These are phyloP conservation scores for Gymnoscelis rufifasciata DNA, from an alignment of 2,888 invertebrate genomes.

Conservation along the genomic window DNA sequence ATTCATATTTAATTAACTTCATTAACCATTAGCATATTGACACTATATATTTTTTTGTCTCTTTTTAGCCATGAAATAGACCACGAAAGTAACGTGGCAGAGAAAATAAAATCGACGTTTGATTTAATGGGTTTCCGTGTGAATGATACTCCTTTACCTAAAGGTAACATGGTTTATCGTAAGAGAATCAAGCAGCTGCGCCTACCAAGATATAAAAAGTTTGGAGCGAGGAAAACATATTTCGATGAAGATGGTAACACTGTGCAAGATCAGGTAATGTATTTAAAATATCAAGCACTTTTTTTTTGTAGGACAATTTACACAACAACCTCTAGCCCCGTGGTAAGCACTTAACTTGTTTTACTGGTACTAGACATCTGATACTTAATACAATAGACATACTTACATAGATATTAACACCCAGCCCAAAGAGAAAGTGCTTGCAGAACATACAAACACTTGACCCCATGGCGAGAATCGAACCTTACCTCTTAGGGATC, in stretches of 20 bases:
- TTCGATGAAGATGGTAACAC: conserved; percentile 84
- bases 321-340: too few relatives aligned
- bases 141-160: conserved; percentile 50
- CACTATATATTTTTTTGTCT: background rate
- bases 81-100: conserved; percentile 67
- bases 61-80: conserved; percentile 75
- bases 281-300: background rate
- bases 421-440: too few relatives aligned
- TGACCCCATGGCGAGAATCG: too few relatives aligned
- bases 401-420: too few relatives aligned
- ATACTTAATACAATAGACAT: too few relatives aligned
- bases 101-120: conserved; percentile 82
- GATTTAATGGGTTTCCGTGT: conserved; percentile 80
- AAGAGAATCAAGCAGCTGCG: conserved; percentile 80
- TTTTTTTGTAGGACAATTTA: background rate
- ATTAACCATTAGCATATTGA: background rate
- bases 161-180: conserved; percentile 81
- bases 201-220: conserved; percentile 60
- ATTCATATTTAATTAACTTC: too few relatives aligned
- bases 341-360: too few relatives aligned
- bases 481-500: too few relatives aligned
- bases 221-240: conserved; percentile 74
- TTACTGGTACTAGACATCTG: too few relatives aligned
- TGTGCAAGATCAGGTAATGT: conserved; percentile 52
- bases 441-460: too few relatives aligned